Conservation (phyloP, 1,140 invertebrate species). For the Meloidogyne chitwoodi region DNA sequence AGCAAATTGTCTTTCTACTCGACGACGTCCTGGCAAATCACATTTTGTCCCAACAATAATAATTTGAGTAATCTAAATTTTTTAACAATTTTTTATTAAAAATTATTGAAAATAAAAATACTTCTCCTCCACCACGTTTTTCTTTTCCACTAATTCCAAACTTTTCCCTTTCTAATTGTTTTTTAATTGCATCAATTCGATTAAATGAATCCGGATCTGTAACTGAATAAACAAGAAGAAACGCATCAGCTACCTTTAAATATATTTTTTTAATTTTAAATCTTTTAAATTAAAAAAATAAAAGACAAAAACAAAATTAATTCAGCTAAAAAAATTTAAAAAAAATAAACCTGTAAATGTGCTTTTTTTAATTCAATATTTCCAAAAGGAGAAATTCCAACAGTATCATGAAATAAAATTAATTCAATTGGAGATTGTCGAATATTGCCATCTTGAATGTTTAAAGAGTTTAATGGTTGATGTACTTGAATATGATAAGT, state of each 20-base stretch:
- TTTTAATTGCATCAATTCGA: slow-evolving; percentile 52
- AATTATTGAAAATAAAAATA: background rate
- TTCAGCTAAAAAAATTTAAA: slow-evolving; percentile 4
- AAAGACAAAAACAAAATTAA: slow-evolving; percentile 10
- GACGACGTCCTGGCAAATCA: slow-evolving; percentile 39
- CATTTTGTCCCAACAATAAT: slow-evolving; percentile 50
- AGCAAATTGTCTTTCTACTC: slow-evolving; percentile 49
- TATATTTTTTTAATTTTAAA: too few relatives aligned
- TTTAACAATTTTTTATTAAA: background rate
- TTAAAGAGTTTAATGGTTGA: background rate
- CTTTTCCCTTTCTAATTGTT: slow-evolving; percentile 49
- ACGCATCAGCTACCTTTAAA: slow-evolving; percentile 53
- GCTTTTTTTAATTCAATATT: slow-evolving; percentile 40
- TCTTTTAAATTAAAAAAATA: too few relatives aligned
- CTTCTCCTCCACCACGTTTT: slow-evolving; percentile 33
- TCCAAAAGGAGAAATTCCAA: slow-evolving; percentile 43
- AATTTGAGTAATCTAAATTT: slow-evolving; percentile 38
- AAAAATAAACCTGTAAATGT: slow-evolving; percentile 41
- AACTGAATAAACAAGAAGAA: slow-evolving; percentile 54
- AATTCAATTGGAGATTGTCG: slow-evolving; percentile 33
- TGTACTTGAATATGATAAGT: slow-evolving; percentile 54
- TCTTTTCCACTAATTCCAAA: slow-evolving; percentile 52
- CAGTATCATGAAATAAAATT: slow-evolving; percentile 57
- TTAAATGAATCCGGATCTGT: slow-evolving; percentile 53
- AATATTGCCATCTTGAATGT: background rate